Conservation (phyloP, 2,797 vertebrate genomes). For the Lutjanus campechanus region DNA sequence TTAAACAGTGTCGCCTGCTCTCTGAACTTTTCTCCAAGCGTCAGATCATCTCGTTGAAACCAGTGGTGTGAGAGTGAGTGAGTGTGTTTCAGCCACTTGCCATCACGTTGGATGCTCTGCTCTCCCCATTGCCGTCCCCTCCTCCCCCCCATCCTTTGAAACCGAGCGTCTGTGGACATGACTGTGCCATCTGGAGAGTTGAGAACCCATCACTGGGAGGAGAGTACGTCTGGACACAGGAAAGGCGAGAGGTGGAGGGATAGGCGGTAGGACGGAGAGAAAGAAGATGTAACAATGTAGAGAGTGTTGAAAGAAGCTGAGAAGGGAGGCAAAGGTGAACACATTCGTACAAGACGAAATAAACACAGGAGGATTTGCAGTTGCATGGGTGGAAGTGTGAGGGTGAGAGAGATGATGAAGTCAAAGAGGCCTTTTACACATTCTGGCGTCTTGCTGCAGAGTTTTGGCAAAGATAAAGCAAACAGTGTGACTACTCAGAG, state of each 20-base stretch:
- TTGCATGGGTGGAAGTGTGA: conserved; percentile 50
- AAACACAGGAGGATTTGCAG: conserved; percentile 39
- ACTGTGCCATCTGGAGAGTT: conserved; percentile 74
- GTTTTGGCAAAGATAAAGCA: conserved; percentile 68
- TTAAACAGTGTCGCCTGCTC: neutral
- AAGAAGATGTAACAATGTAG: conserved; percentile 10
- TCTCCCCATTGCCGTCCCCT: conserved; percentile 15
- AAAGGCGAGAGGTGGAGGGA: conserved; percentile 16
- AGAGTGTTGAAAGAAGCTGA: conserved; percentile 24
- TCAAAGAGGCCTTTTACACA: conserved; percentile 47
- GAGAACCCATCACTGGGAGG: conserved; percentile 46
- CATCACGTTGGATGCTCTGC: conserved; percentile 43
- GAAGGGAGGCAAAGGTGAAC: conserved; percentile 38
- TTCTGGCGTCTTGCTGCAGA: conserved; percentile 49
- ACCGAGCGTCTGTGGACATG: conserved; percentile 66
- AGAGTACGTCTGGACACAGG: conserved; percentile 55
- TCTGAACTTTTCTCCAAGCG: neutral
- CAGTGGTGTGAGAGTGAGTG: conserved; percentile 11
- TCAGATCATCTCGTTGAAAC: conserved; percentile 29
- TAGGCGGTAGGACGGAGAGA: conserved; percentile 6
- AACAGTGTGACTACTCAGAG: conserved; percentile 64
- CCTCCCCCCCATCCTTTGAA: conserved; percentile 65
- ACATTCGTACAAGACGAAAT: conserved; percentile 9
- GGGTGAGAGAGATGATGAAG: conserved; percentile 41
- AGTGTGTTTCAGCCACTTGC: conserved; percentile 38